These are phyloP conservation scores for Alaudala cheleensis DNA, from an alignment of 2,113 vertebrate genomes.

Conservation along the genomic window DNA sequence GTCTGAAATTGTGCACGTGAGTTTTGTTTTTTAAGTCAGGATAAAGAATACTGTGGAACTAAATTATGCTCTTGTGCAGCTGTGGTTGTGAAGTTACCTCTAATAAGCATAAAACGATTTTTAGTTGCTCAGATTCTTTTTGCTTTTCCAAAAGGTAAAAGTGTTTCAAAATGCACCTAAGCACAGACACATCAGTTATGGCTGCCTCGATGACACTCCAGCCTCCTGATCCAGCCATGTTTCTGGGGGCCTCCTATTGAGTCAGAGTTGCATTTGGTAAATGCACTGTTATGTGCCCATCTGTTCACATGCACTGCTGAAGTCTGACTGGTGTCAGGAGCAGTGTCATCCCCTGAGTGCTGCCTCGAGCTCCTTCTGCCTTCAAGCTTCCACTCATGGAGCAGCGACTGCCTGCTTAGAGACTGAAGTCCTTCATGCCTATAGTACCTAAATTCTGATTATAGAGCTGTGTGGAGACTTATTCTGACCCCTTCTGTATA, in stretches of 20 bases:
- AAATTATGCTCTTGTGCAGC: not conserved
- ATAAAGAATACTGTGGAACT: not conserved
- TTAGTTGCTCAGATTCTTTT: not conserved
- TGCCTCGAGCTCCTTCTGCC: not conserved
- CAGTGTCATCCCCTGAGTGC: not conserved
- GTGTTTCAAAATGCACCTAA: not conserved
- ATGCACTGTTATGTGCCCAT: not conserved
- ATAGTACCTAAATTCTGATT: not conserved
- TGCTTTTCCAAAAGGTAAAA: not conserved
- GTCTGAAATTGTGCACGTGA: not conserved
- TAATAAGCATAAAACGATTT: not conserved
- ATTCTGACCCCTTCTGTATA: not conserved
- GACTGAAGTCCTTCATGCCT: not conserved
- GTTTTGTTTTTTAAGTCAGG: not conserved
- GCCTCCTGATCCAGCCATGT: not conserved
- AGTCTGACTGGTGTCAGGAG: not conserved
- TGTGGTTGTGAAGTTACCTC: not conserved
- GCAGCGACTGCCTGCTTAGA: not conserved
- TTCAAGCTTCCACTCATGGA: not conserved
- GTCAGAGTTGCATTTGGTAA: not conserved
- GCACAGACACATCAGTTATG: not conserved
- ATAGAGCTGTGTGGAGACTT: not conserved
- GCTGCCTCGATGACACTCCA: not conserved
- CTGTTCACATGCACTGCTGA: rapidly evolving
- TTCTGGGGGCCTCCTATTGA: not conserved